These are phyloP conservation scores for Eulemur macaco DNA, from an alignment of 2,113 vertebrate species.

Conservation along the genomic window DNA sequence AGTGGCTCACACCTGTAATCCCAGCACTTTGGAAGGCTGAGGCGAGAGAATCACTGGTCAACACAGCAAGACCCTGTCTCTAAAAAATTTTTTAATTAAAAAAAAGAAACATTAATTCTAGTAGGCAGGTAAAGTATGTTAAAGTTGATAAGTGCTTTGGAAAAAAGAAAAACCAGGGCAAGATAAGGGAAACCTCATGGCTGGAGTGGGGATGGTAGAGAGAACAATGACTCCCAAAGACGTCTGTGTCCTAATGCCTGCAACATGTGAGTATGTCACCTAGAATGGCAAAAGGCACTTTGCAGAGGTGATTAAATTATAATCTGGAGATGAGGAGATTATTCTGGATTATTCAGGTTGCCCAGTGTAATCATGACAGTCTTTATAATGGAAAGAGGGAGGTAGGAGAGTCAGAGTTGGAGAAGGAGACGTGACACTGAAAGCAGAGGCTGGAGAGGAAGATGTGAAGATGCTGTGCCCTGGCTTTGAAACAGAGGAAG, in stretches of 20 bases:
- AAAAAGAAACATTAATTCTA: not conserved
- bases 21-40: too few species aligned
- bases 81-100: too few species aligned
- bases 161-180: not conserved
- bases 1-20: too few species aligned
- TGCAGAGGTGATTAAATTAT: too few species aligned
- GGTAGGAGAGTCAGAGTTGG: too few species aligned
- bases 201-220: not conserved
- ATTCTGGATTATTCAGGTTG: not conserved
- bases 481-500: too few species aligned
- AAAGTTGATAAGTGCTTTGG: not conserved
- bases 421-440: not conserved
- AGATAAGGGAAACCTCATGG: not conserved
- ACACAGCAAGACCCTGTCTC: too few species aligned
- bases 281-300: not conserved
- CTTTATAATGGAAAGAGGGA: not conserved
- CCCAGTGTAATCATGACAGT: not conserved
- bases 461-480: not conserved
- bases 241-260: not conserved
- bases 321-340: not conserved
- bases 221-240: not conserved
- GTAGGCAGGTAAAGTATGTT: not conserved
- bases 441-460: not conserved
- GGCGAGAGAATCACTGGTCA: too few species aligned
- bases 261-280: not conserved